Evolutionary conservation across 2,113 vertebrate species (phyloP).

Genomic region (Microtus ochrogaster): DNA sequence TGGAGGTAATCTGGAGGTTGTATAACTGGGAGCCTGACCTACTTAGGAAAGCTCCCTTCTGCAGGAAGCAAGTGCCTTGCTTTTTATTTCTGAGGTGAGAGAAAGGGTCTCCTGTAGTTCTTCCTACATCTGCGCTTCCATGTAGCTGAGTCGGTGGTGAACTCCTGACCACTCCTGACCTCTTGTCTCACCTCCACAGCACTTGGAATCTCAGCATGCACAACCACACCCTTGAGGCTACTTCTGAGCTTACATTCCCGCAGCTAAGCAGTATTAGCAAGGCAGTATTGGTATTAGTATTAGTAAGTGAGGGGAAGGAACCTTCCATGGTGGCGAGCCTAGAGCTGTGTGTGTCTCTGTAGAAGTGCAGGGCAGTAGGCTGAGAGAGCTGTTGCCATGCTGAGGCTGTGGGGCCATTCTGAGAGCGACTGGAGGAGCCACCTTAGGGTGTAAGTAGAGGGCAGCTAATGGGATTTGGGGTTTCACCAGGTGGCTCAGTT

Average conservation of each 20-base stretch:
- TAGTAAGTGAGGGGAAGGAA: neutral
- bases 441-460: neutral
- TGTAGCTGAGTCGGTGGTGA: neutral
- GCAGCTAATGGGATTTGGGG: neutral
- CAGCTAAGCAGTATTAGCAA: neutral
- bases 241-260: neutral
- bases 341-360: neutral
- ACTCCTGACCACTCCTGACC: too few species aligned
- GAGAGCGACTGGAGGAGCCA: neutral
- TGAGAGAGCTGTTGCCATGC: too few species aligned
- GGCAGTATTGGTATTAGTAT: too few species aligned
- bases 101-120: neutral
- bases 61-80: neutral
- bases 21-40: conserved; percentile 29
- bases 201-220: neutral
- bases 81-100: neutral
- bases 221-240: neutral
- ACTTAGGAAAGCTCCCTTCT: conserved; percentile 37
- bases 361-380: neutral
- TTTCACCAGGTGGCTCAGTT: neutral
- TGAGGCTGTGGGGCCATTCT: neutral
- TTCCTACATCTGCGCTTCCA: too few species aligned
- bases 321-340: neutral
- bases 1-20: neutral
- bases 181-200: neutral